Base-by-base conservation (phyloP, 2,797 vertebrate species). In the Gadopsis bispinosus region DNA sequence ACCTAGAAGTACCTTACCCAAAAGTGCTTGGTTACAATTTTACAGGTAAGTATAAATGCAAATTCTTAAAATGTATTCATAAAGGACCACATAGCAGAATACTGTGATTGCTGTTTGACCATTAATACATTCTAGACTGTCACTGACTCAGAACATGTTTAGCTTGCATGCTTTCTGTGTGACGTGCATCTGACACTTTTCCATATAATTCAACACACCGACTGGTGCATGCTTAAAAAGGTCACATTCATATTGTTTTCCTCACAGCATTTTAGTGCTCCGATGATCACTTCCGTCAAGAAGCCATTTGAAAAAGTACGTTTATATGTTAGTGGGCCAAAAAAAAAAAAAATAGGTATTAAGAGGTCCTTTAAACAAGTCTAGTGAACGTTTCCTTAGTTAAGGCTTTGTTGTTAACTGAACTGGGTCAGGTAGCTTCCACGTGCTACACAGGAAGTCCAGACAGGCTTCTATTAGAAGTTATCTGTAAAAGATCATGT, bases 301-400 rank as follows among this genome's bases (percentile, higher is more conserved):
- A 78, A 61, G 31, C 20, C 69, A 56, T 62, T 16, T 73, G 51
- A 50, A 79, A 35, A 29, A 47, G n/a, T 35, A 29, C 3, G 56
- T 77, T 79, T 81, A 54, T 67, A 82, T 69, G 80, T 84, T 77
- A 87, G 77, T 75, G 53, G 83, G 59, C 66, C 17, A 87, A 83
- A 69, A 77, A 86, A 80, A 75, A n/a, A n/a, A n/a, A n/a, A n/a
- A n/a, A n/a, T n/a, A n/a, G 62, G 60, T 29, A 37, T 8, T 55
- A 75, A 70, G 31, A 61, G 67, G 0, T 26, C 9, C 63, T 69
- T 85, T 65, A 66, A 79, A 77, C 20, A 56, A 56, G 59, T 59
- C 58, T 37, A 4, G 47, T 90, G 75, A 92, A 90, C 90, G 85
- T 88, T 90, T 88, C 7, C 90, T 88, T 47, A 69, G 65, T 70